Conservation (phyloP, 2,888 invertebrate genomes). For the Asteroscopus sphinx region DNA sequence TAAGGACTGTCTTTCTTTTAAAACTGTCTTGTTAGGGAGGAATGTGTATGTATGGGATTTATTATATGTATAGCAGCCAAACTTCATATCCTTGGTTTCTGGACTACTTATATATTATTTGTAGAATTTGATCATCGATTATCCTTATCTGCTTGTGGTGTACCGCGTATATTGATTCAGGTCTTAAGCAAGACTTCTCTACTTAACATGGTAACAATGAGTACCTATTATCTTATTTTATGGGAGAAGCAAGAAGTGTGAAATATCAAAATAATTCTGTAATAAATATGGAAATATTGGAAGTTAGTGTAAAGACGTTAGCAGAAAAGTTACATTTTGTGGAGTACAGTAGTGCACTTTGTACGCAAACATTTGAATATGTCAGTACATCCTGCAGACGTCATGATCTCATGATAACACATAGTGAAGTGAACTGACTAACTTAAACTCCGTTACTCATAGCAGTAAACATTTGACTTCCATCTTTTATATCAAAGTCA, state of each 20-base stretch:
- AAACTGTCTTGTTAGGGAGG: slow-evolving; percentile 1
- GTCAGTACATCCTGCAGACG: neutral
- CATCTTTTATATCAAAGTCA: no score
- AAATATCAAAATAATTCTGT: neutral
- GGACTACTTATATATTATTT: no score
- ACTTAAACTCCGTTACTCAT: neutral
- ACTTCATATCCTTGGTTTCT: no score
- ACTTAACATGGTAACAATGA: no score
- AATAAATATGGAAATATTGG: neutral
- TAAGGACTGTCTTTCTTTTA: slow-evolving; percentile 29
- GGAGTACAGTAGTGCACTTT: neutral
- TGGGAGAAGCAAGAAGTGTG: no score
- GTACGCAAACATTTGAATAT: neutral
- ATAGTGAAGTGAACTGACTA: neutral
- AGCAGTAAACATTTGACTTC: no score
- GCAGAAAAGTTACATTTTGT: neutral
- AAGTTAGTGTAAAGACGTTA: neutral
- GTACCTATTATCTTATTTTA: no score
- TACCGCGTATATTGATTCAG: no score
- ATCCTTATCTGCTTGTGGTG: no score
- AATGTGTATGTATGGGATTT: neutral
- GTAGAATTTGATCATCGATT: no score
- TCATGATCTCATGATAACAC: slow-evolving; percentile 1
- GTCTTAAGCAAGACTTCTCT: no score
- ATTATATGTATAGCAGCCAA: no score